Percentiles rank a stretch among this genome's conserved stretches.
These are phyloP conservation scores for Agrotis clavis DNA, from an alignment of 2,888 invertebrate species.

Conservation along the genomic window DNA sequence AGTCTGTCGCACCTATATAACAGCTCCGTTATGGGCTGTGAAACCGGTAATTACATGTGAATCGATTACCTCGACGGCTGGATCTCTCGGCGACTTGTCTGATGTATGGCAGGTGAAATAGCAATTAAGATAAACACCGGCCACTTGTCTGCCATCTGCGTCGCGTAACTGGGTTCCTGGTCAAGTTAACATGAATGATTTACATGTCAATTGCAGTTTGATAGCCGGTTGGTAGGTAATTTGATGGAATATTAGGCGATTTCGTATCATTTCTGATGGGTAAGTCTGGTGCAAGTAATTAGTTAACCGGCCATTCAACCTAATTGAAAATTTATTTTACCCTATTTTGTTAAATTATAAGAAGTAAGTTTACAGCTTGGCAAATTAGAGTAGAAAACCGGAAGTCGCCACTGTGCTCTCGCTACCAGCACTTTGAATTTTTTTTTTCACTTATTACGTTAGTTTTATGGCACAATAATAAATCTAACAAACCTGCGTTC, in stretches of 20 bases:
- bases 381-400: no score
- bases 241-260: background rate
- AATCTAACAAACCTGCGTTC: no score
- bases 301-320: background rate
- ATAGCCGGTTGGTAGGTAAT: constrained; percentile 5
- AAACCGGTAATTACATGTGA: constrained; percentile 72
- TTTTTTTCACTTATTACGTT: no score
- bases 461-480: no score
- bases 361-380: no score
- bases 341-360: no score
- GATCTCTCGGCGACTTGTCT: constrained; percentile 58
- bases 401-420: no score
- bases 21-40: constrained; percentile 59
- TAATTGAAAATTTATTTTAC: background rate
- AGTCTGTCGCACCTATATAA: constrained; percentile 71
- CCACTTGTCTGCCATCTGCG: constrained; percentile 66
- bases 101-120: constrained; percentile 72
- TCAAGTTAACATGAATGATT: constrained; percentile 45
- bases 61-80: constrained; percentile 73
- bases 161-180: constrained; percentile 54
- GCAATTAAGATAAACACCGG: constrained; percentile 76
- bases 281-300: background rate
- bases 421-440: no score
- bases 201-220: constrained; percentile 43
- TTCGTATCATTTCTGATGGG: background rate